Base-by-base conservation (phyloP, 2,797 vertebrate genomes). In the Cossypha niveicapilla region DNA sequence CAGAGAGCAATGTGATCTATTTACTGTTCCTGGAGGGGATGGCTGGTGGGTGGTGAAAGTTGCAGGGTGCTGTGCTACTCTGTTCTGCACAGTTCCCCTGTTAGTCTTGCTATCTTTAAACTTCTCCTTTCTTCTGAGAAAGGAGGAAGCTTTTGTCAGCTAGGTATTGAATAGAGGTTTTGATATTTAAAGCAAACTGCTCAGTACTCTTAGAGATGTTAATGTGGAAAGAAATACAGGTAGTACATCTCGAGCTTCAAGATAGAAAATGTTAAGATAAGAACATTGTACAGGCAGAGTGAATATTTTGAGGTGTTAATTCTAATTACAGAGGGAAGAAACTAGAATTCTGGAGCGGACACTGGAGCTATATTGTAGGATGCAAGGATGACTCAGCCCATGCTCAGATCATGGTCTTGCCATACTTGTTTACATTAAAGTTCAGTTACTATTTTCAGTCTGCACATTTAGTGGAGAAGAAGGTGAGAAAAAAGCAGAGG, bases 331-430 rank as follows among this genome's bases (percentile, higher is more conserved):
- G 82, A 63, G 50, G 53, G 75, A 72, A 58, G 78, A 90, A 91
- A 81, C 75, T 17, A 15, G 79, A 65, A 83, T 86, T 68, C 37
- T 34, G 42, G 75, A 89, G 90, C 16, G 25, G 79, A 24, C 21
- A 9, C 39, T 12, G 57, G 93, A 84, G 83, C 86, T 87, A 0
- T 51, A 51, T 35, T 39, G 54, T 54, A 28, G 89, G 92, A 95
- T 87, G 90, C 48, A 37, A 95, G 91, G 84, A 98, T 98, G 98
- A 98, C 98, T 98, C 98, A 98, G 97, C 97, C 97, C 54, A 5
- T 14, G 70, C 73, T 92, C 66, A 45, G 42, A 88, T 90, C 72
- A 24, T 82, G 83, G 87, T 56, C 79, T 90, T 74, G 78, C 77
- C 44, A 41, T 42, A 54, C 66, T 87, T 95, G 93, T 94, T 94